Base-by-base conservation (phyloP, 2,888 invertebrate genomes). In the Thymelicus acteon region DNA sequence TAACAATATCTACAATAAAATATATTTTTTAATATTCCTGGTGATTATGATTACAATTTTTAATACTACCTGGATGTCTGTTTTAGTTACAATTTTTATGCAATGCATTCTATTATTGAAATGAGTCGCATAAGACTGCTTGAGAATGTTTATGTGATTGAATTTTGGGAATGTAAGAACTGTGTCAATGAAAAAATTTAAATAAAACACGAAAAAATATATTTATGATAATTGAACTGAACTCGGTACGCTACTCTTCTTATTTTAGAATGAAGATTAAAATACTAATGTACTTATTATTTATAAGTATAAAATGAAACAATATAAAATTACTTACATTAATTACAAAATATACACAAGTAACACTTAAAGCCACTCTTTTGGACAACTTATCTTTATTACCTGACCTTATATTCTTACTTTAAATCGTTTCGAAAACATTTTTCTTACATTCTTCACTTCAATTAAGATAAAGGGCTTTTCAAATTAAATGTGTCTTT, bases 51-150 rank as follows among this genome's bases (percentile, higher is more conserved):
- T n/a, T n/a, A n/a, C n/a, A n/a, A n/a, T n/a, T n/a, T n/a, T n/a
- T n/a, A n/a, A n/a, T n/a, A n/a, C n/a, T n/a, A n/a, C n/a, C n/a
- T n/a, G n/a, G n/a, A n/a, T n/a, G n/a, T n/a, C n/a, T n/a, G n/a
- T n/a, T n/a, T n/a, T n/a, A n/a, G n/a, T n/a, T n/a, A n/a, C n/a
- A n/a, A n/a, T n/a, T n/a, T n/a, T n/a, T n/a, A n/a, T n/a, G n/a
- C n/a, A n/a, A n/a, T n/a, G n/a, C n/a, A n/a, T n/a, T n/a, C n/a
- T n/a, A n/a, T n/a, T n/a, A n/a, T n/a, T n/a, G n/a, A n/a, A n/a
- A n/a, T n/a, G n/a, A n/a, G n/a, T n/a, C n/a, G n/a, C n/a, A 40
- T 39, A 52, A 67, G 60, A 67, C 67, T 67, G 67, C 60, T 52
- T 44, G 44, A 10, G 44, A 10, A 44, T 60, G 40, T 49, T 40